Evolutionary conservation across 2,113 vertebrate genomes (phyloP).

Genomic region (Copsychus sechellarum): DNA sequence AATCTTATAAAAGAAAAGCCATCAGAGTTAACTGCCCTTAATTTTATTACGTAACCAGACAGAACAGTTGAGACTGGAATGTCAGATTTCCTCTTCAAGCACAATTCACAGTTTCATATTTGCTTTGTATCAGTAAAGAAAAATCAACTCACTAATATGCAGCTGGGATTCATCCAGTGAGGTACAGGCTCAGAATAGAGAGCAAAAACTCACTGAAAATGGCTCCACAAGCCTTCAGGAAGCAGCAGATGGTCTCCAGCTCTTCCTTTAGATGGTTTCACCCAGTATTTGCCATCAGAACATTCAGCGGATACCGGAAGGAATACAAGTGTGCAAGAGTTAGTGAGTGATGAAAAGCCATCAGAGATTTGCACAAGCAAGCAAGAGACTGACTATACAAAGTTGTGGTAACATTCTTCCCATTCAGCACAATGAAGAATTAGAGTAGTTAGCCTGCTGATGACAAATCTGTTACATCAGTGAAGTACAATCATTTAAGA

Average conservation of each 20-base stretch:
- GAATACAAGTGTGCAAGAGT: neutral
- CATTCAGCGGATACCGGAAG: neutral
- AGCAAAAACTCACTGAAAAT: constrained; percentile 31
- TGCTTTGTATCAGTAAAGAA: constrained; percentile 43
- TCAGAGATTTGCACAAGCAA: neutral
- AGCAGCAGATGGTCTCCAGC: constrained; percentile 15
- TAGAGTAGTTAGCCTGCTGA: constrained; percentile 24
- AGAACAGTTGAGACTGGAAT: constrained; percentile 66
- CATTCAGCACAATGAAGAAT: neutral
- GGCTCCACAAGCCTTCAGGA: neutral
- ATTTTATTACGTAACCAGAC: constrained; percentile 63
- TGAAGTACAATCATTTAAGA: constrained; percentile 48
- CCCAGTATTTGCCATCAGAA: neutral
- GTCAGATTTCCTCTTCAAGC: constrained; percentile 15
- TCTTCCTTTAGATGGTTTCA: neutral
- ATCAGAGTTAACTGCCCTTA: constrained; percentile 48
- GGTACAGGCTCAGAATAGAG: constrained; percentile 14
- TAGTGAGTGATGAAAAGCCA: neutral
- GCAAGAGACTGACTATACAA: neutral
- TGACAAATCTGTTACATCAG: constrained; percentile 10
- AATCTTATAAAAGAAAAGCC: constrained; percentile 24
- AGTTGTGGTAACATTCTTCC: neutral
- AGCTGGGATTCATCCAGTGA: constrained; percentile 18
- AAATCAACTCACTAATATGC: constrained; percentile 18
- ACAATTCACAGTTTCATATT: constrained; percentile 45